Evolutionary conservation across 1,140 invertebrate genomes (phyloP), one percentile per base, ranked within the genome.

Genomic region (Ostrea denselamellosa): DNA sequence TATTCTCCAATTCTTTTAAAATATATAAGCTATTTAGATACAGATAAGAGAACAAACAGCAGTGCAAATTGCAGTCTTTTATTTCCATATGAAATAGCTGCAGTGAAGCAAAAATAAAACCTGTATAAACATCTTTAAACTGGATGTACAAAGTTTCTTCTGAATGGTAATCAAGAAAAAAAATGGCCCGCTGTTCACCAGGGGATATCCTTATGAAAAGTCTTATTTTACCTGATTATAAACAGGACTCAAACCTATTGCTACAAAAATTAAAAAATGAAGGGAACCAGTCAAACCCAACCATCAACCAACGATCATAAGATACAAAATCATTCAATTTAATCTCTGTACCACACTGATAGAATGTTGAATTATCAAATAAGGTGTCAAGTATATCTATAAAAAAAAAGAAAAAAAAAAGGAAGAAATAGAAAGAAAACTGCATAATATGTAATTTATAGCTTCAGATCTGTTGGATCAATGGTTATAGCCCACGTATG

Each of bases 31-130:
- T 2, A 25, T 77, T 0, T 77, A 34, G 1, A 22, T 53, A 9
- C 51, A 83, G 51, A 22, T 0, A 51, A 51, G 5, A 54, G 51
- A 83, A 54, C 81, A 53, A n/a, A 52, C 44, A 52, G 8, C 34
- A 28, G n/a, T 83, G 81, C 81, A 83, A 83, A 83, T 52, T 83
- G 81, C 81, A 83, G 81, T 52, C 81, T 83, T 71, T 83, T 83
- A 83, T 83, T 83, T 83, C 81, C 34, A 83, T 83, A 54, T 19
- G 81, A 83, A 83, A 83, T 83, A 83, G 81, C 81, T 83, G 81
- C 81, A 83, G 81, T 52, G 52, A 83, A 83, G 81, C 81, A 83
- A 83, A 83, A 83, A 83, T 83, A 83, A 83, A 83, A 83, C 81
- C 81, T 83, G 44, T 83, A 83, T 71, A 71, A 71, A 71, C 68